Base-by-base conservation (phyloP, 1,140 invertebrate genomes). In the Drosophila kanapiae region DNA sequence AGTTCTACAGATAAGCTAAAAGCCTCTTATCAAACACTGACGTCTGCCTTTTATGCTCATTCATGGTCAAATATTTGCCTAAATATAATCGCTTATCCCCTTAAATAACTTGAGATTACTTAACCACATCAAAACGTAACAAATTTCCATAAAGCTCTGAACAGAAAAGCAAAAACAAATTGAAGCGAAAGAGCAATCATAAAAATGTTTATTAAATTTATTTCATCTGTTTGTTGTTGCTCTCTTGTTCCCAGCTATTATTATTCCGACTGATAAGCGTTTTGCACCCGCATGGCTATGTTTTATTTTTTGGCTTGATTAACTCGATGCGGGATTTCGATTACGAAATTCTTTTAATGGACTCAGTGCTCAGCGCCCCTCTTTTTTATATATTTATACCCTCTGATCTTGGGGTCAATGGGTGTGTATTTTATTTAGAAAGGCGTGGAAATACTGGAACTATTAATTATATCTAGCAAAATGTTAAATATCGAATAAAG, bases 301-400 rank as follows among this genome's bases (percentile, higher is more conserved):
- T 56, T 23, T 23, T 23, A 2, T 71, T 35, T 56, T 56, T 56
- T 59, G 27, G 56, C 63, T 78, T 78, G 75, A 78, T 78, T 77
- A 76, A 74, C 74, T 57, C 63, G 56, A 60, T 77, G 75, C 62
- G 75, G 62, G 69, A 71, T 72, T 71, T 71, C 53, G 69, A 77
- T 77, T 78, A 78, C 63, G 74, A 78, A 78, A 78, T 78, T 77
- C 75, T 77, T 77, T 77, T 78, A 78, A 77, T 78, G 63, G 75
- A 78, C 75, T 67, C 37, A 23, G 35, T 58, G 42, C 35, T 48
- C 47, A 58, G 47, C 23, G 56, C 69, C 48, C 38, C 45, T n/a
- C 49, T 10, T 38, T 42, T 27, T 51, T 13, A 9, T 35, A 37
- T 54, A 38, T 54, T 9, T 23, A 54, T 65, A 67, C 62, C 23